Evolutionary conservation across 2,888 invertebrate genomes (phyloP), one percentile per base, ranked within the genome.

Genomic region (Megastigmus dorsalis): DNA sequence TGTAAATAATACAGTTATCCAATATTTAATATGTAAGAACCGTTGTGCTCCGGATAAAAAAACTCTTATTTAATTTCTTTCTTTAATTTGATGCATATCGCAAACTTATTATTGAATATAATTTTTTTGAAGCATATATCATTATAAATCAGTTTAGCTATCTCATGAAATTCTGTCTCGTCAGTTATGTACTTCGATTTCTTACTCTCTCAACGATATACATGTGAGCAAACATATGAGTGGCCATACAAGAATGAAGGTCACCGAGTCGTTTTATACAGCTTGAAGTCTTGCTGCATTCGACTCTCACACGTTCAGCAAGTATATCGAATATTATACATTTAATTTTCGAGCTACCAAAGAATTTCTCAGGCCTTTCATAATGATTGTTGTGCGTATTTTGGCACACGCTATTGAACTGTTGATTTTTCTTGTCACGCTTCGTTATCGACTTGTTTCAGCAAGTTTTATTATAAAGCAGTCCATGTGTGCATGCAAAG

Each of bases 221-320:
- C n/a, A n/a, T n/a, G n/a, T n/a, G 2, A 5, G 43, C 6, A 45
- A 55, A 15, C 33, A 45, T 45, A 66, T 18, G 10, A 33, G 55
- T 45, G 33, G 45, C 67, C 13, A 33, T 45, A 54, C 20, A 57
- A 45, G 18, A 30, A 18, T 9, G 68, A 69, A 69, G 68, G 68
- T 60, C 68, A 48, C 41, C 59, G 36, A 69, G 68, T 60, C 43
- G n/a, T n/a, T n/a, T 7, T 59, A n/a, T 41, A 50, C 20, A 30
- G 36, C 18, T 48, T 59, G 48, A 48, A 18, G 15, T 52, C 30
- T 69, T 38, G 36, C 18, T 59, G 28, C 13, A 68, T 13, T 57
- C 50, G n/a, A 15, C 67, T 26, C 28, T 9, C 20, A 30, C 41
- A 38, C 1, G 33, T 26, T 50, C 23, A n/a, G 45, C 48, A 59